Conservation (phyloP, 2,113 vertebrate genomes). For the Dicerorhinus sumatrensis region DNA sequence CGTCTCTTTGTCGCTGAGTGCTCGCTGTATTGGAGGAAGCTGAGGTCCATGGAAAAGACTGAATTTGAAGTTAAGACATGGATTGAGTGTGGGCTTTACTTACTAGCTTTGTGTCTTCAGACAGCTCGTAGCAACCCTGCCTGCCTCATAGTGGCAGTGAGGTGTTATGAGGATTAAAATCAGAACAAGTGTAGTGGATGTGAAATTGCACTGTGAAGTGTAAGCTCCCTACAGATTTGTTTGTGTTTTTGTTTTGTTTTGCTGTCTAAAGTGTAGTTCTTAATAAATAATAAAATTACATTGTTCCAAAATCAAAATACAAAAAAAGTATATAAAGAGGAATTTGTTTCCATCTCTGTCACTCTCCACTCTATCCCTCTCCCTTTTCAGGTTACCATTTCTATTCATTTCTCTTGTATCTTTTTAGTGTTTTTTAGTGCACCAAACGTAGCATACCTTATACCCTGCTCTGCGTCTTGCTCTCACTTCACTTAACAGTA, state of each 20-base stretch:
- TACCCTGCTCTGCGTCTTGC: neutral
- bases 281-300: slow-evolving; percentile 34
- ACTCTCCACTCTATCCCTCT: neutral
- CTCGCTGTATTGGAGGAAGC: neutral
- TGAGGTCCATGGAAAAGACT: neutral
- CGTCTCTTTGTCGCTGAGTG: neutral
- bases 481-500: neutral
- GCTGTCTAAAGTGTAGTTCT: slow-evolving; percentile 46
- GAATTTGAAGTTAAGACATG: neutral
- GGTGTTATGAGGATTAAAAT: neutral
- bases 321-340: neutral
- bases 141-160: neutral
- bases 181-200: neutral
- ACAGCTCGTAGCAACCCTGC: neutral
- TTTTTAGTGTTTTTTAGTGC: neutral
- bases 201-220: neutral
- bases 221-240: neutral
- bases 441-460: rapidly evolving
- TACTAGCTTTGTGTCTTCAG: neutral
- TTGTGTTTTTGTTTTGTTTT: neutral
- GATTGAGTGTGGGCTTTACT: neutral
- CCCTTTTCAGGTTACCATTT: neutral
- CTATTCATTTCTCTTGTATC: neutral
- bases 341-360: neutral
- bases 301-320: slow-evolving; percentile 8